phyloP scores from a whole-genome alignment of 53 echinoderm and acorn worm species.

The Paelopatides confundens region DNA sequence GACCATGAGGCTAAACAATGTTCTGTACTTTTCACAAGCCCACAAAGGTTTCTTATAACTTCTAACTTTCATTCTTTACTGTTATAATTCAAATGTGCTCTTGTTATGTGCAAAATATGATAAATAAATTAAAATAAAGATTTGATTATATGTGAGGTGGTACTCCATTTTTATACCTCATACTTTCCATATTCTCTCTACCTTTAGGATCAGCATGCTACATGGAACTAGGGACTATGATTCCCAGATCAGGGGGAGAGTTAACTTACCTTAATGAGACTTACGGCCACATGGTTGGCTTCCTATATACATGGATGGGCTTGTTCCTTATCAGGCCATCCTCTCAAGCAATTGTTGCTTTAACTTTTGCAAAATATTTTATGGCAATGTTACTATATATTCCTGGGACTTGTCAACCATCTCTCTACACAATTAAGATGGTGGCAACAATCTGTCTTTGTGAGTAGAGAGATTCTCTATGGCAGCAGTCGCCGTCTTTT shows the following conservation, averaged over 20 bases:
- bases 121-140: too few species aligned
- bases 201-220: constrained; percentile 72
- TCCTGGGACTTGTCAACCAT: neutral
- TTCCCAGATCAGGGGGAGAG: constrained; percentile 77
- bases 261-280: constrained; percentile 63
- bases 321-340: constrained; percentile 67
- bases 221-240: constrained; percentile 78
- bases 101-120: too few species aligned
- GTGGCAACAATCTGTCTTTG: constrained; percentile 1
- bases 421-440: neutral
- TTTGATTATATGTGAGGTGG: too few species aligned
- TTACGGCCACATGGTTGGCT: constrained; percentile 64
- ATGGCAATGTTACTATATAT: neutral
- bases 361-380: constrained; percentile 66
- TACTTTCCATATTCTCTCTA: neutral
- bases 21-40: too few species aligned
- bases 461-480: neutral
- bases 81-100: too few species aligned
- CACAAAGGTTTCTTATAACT: too few species aligned
- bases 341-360: constrained; percentile 58
- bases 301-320: constrained; percentile 71
- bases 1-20: too few species aligned
- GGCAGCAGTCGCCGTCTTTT: too few species aligned
- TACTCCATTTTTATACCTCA: too few species aligned
- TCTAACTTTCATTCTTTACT: too few species aligned